Conservation (phyloP, 2,113 vertebrate genomes). For the Rhadina sibilatrix region DNA sequence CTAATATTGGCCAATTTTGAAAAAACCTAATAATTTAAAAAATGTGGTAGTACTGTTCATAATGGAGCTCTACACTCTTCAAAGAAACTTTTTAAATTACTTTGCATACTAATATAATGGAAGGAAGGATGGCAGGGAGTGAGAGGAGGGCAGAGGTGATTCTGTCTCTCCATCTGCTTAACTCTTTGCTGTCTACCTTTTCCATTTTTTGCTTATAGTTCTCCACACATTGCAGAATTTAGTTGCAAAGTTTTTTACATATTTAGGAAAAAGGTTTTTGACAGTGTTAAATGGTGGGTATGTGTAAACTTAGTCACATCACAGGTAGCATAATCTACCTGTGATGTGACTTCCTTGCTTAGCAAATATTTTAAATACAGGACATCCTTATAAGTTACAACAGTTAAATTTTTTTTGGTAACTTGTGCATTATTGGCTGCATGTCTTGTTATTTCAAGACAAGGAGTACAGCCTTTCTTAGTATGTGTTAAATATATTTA, state of each 20-base stretch:
- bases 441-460: background rate
- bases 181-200: background rate
- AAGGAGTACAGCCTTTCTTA: rapidly evolving
- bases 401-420: background rate
- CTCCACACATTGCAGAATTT: background rate
- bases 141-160: background rate
- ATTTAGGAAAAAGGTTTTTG: background rate
- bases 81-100: background rate
- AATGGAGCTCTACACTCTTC: background rate
- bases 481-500: background rate
- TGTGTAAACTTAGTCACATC: background rate
- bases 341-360: background rate
- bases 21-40: background rate
- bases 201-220: background rate
- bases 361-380: background rate
- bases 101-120: background rate
- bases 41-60: background rate
- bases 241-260: background rate
- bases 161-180: background rate
- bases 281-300: background rate
- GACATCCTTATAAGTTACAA: background rate
- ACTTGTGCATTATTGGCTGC: background rate
- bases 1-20: background rate
- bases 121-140: background rate
- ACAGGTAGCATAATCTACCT: background rate